Evolutionary conservation across 2,888 invertebrate genomes (phyloP), one percentile per base, ranked within the genome.

Genomic region (Nebria salina): DNA sequence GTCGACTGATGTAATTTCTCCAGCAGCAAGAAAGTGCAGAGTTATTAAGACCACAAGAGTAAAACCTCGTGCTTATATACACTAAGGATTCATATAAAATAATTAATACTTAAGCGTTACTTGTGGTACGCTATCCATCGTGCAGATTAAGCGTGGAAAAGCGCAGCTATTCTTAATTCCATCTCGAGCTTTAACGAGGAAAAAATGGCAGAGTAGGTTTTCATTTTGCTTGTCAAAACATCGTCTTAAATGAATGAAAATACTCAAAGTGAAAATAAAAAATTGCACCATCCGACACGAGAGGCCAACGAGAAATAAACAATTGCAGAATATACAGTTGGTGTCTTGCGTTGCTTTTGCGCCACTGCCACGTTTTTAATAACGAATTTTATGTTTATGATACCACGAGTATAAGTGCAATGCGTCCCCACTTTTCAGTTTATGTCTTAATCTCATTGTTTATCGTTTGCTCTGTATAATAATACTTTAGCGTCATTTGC

Each of bases 161-260:
- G 77, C 70, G 26, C 68, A 70, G 77, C 64, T 54, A 77, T 77
- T 77, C 65, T 77, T 77, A 77, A 70, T 68, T 25, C 76, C 84
- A 83, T 82, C 77, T 54, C 7, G 54, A 13, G 54, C 82, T 65
- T 73, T 83, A 83, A 83, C 83, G 83, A 83, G 83, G 81, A 83
- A 84, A 83, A 83, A 83, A 83, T 82, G 76, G 82, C 82, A 82
- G 66, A 54, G 54, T 54, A 11, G 8, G 77, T 79, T 83, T 83
- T 83, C 82, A 82, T 82, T 83, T 82, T 73, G 75, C 73, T 74
- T 72, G 82, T 83, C 82, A 82, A 83, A 83, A 83, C 81, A 82
- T 77, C 81, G 77, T 82, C 74, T 79, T 76, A 81, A 83, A 81
- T 81, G 75, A 82, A 83, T 80, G 81, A 81, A 81, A 79, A 75